Percentiles rank a stretch among this genome's conserved stretches.
Evolutionary conservation across 2,113 vertebrate species (phyloP).

Genomic region (Pluvialis apricaria): DNA sequence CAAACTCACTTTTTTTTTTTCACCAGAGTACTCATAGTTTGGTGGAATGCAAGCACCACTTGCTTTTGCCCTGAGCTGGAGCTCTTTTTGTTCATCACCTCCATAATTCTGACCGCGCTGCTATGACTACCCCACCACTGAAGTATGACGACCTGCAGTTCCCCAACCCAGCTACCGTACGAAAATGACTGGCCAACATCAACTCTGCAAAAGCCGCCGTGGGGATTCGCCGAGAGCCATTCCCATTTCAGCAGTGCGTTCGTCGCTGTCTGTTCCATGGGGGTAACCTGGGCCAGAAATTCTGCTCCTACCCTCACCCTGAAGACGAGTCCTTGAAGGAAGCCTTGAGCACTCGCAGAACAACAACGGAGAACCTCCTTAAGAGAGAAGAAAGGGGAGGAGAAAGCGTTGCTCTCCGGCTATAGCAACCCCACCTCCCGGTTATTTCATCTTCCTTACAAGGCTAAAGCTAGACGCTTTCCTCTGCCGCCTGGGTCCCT

Average conservation of each 20-base stretch:
- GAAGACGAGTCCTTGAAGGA: rapidly evolving
- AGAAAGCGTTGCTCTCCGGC: background rate
- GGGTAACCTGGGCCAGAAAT: background rate
- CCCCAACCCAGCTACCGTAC: rapidly evolving
- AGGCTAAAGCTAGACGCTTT: slow-evolving; percentile 50
- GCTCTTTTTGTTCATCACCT: background rate
- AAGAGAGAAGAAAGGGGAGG: slow-evolving; percentile 50
- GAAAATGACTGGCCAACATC: background rate
- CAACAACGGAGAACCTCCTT: slow-evolving; percentile 48
- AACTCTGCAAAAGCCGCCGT: background rate
- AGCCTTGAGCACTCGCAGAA: background rate
- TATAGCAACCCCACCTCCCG: slow-evolving; percentile 46
- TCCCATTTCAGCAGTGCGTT: background rate
- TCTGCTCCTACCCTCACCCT: background rate
- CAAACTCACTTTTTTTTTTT: background rate
- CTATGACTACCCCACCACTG: rapidly evolving
- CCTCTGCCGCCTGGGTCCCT: background rate
- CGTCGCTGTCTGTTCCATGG: rapidly evolving
- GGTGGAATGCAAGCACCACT: background rate
- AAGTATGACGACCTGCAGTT: too few relatives aligned
- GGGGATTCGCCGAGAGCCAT: background rate
- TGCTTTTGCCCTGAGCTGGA: background rate
- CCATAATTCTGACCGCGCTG: rapidly evolving
- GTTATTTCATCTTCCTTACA: slow-evolving; percentile 68
- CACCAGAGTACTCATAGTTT: rapidly evolving